Evolutionary conservation across 1,140 invertebrate species (phyloP).

Genomic region (Argopecten irradians): DNA sequence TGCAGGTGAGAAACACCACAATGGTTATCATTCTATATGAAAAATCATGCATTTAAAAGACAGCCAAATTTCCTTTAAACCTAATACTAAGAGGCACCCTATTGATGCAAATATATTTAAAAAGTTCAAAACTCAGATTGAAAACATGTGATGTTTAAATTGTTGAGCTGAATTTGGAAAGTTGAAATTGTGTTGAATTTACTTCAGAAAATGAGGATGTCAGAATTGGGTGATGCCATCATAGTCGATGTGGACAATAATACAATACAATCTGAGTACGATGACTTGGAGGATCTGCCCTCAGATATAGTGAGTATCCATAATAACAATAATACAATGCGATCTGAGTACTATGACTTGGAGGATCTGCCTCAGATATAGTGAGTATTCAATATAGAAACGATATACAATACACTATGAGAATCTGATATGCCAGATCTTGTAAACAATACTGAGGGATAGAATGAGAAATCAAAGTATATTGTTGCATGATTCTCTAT

Average conservation of each 20-base stretch:
- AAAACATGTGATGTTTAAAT: too few species aligned
- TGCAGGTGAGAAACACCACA: slow-evolving; percentile 82
- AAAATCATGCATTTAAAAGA: too few species aligned
- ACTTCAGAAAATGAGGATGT: slow-evolving; percentile 81
- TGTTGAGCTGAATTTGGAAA: too few species aligned
- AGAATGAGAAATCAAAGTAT: too few species aligned
- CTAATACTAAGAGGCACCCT: too few species aligned
- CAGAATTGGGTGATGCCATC: slow-evolving; percentile 92
- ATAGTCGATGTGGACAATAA: slow-evolving; percentile 94
- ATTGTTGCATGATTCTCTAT: too few species aligned
- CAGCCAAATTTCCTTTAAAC: too few species aligned
- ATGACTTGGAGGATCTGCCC: slow-evolving; percentile 91
- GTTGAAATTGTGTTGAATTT: slow-evolving; percentile 42
- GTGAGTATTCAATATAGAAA: slow-evolving; percentile 62
- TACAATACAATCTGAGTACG: slow-evolving; percentile 88
- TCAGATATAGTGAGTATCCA: slow-evolving; percentile 82
- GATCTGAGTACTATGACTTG: slow-evolving; percentile 92
- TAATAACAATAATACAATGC: slow-evolving; percentile 90
- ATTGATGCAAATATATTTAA: too few species aligned
- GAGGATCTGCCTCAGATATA: slow-evolving; percentile 86
- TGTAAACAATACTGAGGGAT: too few species aligned
- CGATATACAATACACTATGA: neutral
- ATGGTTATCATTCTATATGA: too few species aligned
- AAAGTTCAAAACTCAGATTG: too few species aligned
- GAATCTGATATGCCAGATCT: too few species aligned